Evolutionary conservation across 2,888 invertebrate genomes (phyloP).

Genomic region (Steromphala cineraria): DNA sequence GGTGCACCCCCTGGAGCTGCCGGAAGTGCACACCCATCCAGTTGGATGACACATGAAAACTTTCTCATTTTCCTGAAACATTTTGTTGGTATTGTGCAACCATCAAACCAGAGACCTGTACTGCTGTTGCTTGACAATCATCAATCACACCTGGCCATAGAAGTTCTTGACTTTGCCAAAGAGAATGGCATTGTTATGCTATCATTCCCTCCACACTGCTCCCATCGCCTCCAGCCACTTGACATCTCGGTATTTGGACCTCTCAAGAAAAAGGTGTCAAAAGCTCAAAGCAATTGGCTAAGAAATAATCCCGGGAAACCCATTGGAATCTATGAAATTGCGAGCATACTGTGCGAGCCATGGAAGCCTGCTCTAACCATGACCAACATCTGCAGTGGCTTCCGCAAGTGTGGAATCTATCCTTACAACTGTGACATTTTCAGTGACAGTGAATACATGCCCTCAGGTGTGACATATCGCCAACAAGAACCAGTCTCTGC

Average conservation of each 20-base stretch:
- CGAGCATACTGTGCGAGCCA: constrained; percentile 21
- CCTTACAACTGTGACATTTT: constrained; percentile 32
- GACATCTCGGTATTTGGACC: too few relatives aligned
- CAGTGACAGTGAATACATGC: constrained; percentile 28
- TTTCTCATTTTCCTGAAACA: constrained; percentile 54
- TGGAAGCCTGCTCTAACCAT: constrained; percentile 19
- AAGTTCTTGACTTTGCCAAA: constrained; percentile 62
- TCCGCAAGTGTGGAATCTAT: constrained; percentile 28
- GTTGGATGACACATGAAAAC: too few relatives aligned
- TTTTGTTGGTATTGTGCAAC: constrained; percentile 59
- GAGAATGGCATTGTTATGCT: constrained; percentile 72
- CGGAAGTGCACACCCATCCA: background rate
- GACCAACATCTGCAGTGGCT: constrained; percentile 31
- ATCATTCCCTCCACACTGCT: too few relatives aligned
- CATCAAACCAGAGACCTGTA: constrained; percentile 53
- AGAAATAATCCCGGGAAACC: constrained; percentile 71
- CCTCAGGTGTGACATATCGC: constrained; percentile 24
- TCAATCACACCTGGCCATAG: constrained; percentile 52
- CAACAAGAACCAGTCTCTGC: constrained; percentile 17
- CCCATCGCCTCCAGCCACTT: too few relatives aligned
- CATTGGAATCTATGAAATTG: constrained; percentile 63
- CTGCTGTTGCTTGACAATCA: constrained; percentile 67
- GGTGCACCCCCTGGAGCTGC: constrained; percentile 18
- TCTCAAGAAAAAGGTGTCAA: constrained; percentile 56
- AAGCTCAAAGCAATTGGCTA: constrained; percentile 61